Evolutionary conservation across 2,113 vertebrate species (phyloP), one percentile per base, ranked within the genome.

Genomic region (Lucifuga dentata): DNA sequence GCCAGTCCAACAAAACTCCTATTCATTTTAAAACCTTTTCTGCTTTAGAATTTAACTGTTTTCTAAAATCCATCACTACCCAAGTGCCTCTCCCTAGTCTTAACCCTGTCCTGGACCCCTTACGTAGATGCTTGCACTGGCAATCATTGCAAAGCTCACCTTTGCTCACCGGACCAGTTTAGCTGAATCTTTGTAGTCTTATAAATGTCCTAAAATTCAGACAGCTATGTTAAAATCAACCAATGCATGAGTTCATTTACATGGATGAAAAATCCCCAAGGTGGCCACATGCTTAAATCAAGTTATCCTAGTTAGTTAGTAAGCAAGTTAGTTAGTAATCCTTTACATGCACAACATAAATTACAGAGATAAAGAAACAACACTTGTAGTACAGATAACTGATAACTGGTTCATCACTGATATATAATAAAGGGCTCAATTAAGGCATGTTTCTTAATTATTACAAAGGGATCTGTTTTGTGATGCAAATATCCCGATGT

Each of bases 61-160:
- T 58, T 16, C 11, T 49, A 55, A 53, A 50, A 16, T 41, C 2
- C 9, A 32, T 23, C n/a, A n/a, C n/a, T n/a, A n/a, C n/a, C n/a
- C n/a, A 35, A 17, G 12, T 59, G 12, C 16, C 8, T 11, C 48
- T n/a, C 36, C 15, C 5, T 10, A 35, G 44, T 56, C 35, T 63
- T 17, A 3, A 40, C 36, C 50, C 24, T 10, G 8, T 11, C 40
- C 17, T 10, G 5, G 61, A 21, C 3, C 56, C 40, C 26, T 38
- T 19, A 33, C n/a, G 32, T 49, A 57, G 43, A 61, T 55, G 55
- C 60, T 74, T 61, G 3, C 45, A 55, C 53, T 57, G 59, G 39
- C 67, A 57, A 56, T 62, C n/a, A 11, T 35, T 11, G 38, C 74
- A 75, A 74, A 74, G 43, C 53, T 79, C 68, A 58, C 66, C n/a